Evolutionary conservation across 2,113 vertebrate species (phyloP).

Genomic region (Brienomyrus brachyistius): DNA sequence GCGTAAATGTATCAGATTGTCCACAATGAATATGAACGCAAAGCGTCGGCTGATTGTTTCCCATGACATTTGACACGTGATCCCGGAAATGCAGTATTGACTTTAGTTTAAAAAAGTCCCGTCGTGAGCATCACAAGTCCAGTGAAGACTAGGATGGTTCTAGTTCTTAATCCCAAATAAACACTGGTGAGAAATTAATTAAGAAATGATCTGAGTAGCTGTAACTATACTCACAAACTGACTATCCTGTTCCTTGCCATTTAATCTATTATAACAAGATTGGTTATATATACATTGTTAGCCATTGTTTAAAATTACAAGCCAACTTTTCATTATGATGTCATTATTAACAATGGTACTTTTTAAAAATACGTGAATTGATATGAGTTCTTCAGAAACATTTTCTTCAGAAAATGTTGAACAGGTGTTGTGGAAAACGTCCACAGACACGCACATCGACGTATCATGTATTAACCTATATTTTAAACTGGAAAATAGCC

Average conservation of each 20-base stretch:
- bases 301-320: neutral
- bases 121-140: neutral
- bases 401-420: conserved; percentile 3
- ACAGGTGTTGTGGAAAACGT: neutral
- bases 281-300: neutral
- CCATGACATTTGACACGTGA: neutral
- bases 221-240: neutral
- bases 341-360: neutral
- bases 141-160: neutral
- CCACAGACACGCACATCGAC: neutral
- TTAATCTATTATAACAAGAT: neutral
- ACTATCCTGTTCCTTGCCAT: neutral
- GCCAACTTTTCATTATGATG: neutral
- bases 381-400: neutral
- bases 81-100: neutral
- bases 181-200: neutral
- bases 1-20: neutral
- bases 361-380: neutral
- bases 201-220: neutral
- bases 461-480: neutral
- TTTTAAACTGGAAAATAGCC: neutral
- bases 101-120: neutral
- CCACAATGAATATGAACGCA: neutral
- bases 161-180: neutral
- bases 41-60: neutral